Base-by-base conservation (phyloP, 30 jellyfish, hydroid and myxozoan genomes). In the Aurelia sp. region DNA sequence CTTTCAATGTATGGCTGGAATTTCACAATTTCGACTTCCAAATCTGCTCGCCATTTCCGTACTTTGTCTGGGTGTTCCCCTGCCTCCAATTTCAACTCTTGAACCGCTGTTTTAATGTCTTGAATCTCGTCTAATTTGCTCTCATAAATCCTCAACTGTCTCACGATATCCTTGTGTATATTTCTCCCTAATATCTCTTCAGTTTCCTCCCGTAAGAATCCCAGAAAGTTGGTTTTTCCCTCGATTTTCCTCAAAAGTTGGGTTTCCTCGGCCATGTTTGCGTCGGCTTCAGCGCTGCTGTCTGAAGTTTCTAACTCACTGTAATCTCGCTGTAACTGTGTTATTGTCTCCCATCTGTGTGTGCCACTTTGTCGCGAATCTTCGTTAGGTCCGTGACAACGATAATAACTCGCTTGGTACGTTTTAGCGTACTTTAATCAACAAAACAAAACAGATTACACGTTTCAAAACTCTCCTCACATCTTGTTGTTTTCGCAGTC, bases 341-440 rank as follows among this genome's bases (percentile, higher is more conserved):
- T 40, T 40, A 40, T 40, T 40, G 51, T 40, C 51, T 40, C 51
- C 8, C 69, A 59, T 17, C 69, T 17, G 69, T n/a, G n/a, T 3
- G 30, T 17, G 22, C 69, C 22, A 17, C 69, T 20, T 22, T 68
- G 79, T 68, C 79, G 79, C 79, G 79, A 68, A 68, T 22, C 53
- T 68, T 68, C 79, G 79, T 13, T 68, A 68, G 79, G 60, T 23
- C 53, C 79, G 79, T 68, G 63, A 68, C 79, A 68, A 68, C 79
- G 31, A 23, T 68, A 68, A 68, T 68, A 2, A 68, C 79, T 68
- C 79, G 79, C 79, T 68, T 23, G 60, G 19, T 68, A 20, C 79
- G 58, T 68, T 68, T 68, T 20, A 68, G 79, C 79, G 79, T 68
- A 68, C 79, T 68, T 68, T 27, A 27, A 27, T 68, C 0, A 68